Percentiles rank a stretch among this genome's conserved stretches.
Evolutionary conservation across 1,140 invertebrate genomes (phyloP).

Genomic region (Bombus soroeensis): DNA sequence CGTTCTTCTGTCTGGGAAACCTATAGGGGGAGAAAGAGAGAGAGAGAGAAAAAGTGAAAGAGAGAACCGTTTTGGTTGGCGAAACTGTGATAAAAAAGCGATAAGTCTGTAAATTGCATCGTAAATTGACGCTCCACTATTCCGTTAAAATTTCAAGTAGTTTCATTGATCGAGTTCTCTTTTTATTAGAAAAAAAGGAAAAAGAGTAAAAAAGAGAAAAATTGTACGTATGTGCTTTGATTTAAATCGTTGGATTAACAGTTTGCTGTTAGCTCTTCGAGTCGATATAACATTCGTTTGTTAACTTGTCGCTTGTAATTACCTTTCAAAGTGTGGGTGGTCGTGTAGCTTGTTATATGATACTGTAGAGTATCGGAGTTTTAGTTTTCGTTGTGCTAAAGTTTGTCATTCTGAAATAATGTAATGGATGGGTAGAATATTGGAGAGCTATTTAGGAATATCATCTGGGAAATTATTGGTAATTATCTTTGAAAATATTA

Average conservation of each 20-base stretch:
- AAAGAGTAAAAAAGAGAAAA: neutral
- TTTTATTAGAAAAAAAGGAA: neutral
- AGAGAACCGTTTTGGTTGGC: neutral
- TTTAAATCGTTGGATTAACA: neutral
- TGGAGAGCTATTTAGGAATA: neutral
- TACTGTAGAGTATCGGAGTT: neutral
- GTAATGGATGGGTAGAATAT: neutral
- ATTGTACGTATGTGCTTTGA: neutral
- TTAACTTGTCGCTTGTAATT: neutral
- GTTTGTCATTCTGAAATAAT: neutral
- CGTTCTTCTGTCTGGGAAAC: neutral
- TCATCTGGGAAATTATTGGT: neutral
- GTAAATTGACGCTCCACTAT: neutral
- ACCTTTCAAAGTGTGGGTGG: neutral
- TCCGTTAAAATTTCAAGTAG: neutral
- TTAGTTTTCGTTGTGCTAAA: neutral
- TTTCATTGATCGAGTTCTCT: neutral
- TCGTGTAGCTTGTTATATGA: neutral
- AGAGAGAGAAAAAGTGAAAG: neutral
- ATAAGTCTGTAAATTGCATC: conserved; percentile 4
- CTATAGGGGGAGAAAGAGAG: too few relatives aligned
- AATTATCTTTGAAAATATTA: too few relatives aligned
- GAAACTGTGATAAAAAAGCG: conserved; percentile 1
- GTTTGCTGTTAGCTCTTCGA: neutral
- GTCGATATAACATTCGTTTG: neutral